These are phyloP conservation scores for Cinclus cinclus DNA, from an alignment of 2,113 vertebrate genomes.

Conservation along the genomic window DNA sequence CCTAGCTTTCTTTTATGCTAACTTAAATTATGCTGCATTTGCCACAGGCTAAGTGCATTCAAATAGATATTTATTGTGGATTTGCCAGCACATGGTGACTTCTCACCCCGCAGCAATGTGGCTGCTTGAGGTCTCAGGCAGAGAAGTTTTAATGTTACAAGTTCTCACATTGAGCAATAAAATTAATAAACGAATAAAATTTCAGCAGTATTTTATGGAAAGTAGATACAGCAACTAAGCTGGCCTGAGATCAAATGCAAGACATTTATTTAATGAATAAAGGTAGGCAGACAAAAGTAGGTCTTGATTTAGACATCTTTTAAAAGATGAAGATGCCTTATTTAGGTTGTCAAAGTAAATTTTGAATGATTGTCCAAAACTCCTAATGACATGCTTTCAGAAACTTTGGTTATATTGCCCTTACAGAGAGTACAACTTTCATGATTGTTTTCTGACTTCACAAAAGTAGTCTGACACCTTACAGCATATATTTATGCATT, in stretches of 20 bases:
- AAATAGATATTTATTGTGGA: constrained; percentile 13
- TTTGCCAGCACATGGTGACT: neutral
- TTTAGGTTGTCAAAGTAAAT: neutral
- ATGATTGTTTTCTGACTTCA: neutral
- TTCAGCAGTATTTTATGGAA: neutral
- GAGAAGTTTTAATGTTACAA: neutral
- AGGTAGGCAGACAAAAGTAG: neutral
- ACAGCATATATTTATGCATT: neutral
- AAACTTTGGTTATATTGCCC: neutral
- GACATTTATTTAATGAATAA: neutral
- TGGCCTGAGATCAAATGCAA: neutral
- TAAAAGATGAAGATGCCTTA: neutral
- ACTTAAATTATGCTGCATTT: constrained; percentile 4
- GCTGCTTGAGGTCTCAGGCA: neutral
- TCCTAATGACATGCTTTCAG: neutral
- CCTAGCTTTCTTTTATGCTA: constrained; percentile 10
- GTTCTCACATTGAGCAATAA: neutral
- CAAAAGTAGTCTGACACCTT: neutral
- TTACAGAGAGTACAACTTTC: neutral
- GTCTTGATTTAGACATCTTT: neutral
- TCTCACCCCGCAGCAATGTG: neutral
- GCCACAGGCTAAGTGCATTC: constrained; percentile 15
- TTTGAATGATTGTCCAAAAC: neutral
- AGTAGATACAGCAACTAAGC: neutral
- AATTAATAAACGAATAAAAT: neutral